phyloP scores from a whole-genome alignment of 2,113 vertebrate genomes.

The Xenus cinereus region DNA sequence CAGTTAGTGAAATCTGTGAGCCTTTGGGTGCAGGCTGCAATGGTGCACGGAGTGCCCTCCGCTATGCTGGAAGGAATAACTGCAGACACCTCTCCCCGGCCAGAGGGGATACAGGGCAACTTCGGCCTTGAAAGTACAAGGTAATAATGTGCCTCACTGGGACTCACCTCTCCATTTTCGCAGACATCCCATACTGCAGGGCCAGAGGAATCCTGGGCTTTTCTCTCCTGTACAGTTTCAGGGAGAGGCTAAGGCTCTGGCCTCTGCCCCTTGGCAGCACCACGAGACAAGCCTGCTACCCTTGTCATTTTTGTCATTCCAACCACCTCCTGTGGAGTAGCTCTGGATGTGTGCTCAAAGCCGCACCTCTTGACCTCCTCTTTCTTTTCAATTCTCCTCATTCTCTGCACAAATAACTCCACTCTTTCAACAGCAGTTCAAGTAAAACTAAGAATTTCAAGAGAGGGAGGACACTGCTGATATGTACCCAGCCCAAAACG shows the following conservation, averaged over 20 bases:
- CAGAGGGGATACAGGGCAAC: neutral
- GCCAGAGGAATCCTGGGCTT: neutral
- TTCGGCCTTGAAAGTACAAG: neutral
- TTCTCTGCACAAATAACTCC: neutral
- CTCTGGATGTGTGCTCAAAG: neutral
- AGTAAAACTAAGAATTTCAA: conserved; percentile 37
- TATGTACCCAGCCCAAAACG: neutral
- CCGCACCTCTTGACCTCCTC: neutral
- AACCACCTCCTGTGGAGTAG: neutral
- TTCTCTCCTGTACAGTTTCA: neutral
- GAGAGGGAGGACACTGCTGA: neutral
- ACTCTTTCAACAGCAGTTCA: neutral
- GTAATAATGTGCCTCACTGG: neutral
- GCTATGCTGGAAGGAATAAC: neutral
- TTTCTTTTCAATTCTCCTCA: neutral
- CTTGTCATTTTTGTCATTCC: conserved; percentile 33
- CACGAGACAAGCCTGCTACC: neutral
- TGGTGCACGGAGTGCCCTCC: neutral
- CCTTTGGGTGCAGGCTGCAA: neutral
- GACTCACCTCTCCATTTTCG: neutral
- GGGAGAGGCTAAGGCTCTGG: neutral
- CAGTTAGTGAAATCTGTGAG: neutral
- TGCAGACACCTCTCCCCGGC: neutral
- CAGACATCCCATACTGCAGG: neutral
- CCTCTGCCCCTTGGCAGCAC: neutral